Percentiles rank a stretch among this genome's conserved stretches.
phyloP scores from a whole-genome alignment of 2,888 invertebrate genomes.

The Bibio marci region DNA sequence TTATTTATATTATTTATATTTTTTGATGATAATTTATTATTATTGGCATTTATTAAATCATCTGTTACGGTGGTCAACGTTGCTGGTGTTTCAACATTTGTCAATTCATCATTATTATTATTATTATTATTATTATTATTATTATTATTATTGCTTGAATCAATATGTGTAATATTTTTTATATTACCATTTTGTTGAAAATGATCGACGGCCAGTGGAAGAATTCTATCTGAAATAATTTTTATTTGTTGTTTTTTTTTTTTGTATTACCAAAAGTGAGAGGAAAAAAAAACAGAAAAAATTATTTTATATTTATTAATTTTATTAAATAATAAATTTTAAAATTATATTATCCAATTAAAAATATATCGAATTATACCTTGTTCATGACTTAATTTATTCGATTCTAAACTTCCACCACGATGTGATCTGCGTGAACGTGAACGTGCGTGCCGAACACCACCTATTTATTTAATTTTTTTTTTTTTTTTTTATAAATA shows the following conservation, averaged over 20 bases:
- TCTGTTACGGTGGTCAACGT: not conserved
- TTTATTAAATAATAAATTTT: not conserved
- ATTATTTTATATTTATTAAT: too few species aligned
- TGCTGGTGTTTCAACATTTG: not conserved
- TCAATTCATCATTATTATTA: constrained; percentile 2
- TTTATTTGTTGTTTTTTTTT: not conserved
- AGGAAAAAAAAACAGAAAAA: too few species aligned
- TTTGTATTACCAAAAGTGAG: too few species aligned
- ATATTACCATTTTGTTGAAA: constrained; percentile 36
- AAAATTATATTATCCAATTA: not conserved
- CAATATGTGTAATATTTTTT: constrained; percentile 22
- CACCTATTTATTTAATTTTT: constrained; percentile 20
- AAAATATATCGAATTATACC: constrained; percentile 15
- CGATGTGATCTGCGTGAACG: constrained; percentile 24
- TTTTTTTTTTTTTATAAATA: not conserved
- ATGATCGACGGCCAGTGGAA: constrained; percentile 23
- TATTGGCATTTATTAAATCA: constrained; percentile 9
- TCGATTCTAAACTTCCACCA: constrained; percentile 27
- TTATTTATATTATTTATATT: too few species aligned
- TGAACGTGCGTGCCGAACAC: constrained; percentile 30
- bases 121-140: constrained; percentile 1
- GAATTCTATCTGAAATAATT: constrained; percentile 10
- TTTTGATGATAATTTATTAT: constrained; percentile 6
- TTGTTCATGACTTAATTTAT: constrained; percentile 26
- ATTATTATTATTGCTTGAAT: constrained; percentile 11